A percentile compares a stretch with the other conserved stretches of the same genome.
These are phyloP conservation scores for Lagothrix lagotricha DNA, from an alignment of 2,797 vertebrate genomes.

Conservation along the genomic window DNA sequence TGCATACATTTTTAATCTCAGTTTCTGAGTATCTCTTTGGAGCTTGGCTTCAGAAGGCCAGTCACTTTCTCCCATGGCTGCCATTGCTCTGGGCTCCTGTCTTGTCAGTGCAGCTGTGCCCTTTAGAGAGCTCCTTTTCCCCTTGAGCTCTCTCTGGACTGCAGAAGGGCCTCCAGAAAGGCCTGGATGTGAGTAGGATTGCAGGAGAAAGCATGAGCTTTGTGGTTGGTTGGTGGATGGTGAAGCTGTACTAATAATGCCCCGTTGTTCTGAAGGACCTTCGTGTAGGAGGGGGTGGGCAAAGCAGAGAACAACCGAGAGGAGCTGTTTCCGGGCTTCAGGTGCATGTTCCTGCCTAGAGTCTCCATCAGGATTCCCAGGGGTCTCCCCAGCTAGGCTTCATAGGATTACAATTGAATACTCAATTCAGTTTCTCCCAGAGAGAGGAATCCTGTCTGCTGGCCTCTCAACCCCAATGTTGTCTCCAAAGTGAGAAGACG, in stretches of 20 bases:
- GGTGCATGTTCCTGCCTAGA: neutral
- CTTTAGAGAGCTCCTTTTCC: neutral
- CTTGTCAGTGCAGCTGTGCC: neutral
- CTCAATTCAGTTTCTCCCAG: neutral
- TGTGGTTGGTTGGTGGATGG: neutral
- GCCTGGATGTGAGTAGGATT: neutral
- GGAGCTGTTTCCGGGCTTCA: neutral
- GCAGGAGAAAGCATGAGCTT: neutral
- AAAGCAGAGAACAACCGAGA: neutral
- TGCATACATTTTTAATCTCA: neutral
- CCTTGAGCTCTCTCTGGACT: neutral
- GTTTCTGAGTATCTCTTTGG: neutral
- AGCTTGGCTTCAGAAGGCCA: neutral
- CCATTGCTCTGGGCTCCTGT: neutral
- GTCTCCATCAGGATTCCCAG: neutral
- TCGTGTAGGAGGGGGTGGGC: neutral
- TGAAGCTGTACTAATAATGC: neutral
- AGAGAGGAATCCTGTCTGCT: neutral
- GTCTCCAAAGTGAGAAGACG: neutral
- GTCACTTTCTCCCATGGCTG: neutral
- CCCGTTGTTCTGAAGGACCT: neutral
- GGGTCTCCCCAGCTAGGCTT: neutral
- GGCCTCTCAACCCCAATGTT: accelerated
- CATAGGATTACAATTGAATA: slow-evolving; percentile 31
- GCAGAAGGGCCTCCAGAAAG: neutral